Evolutionary conservation across 2,113 vertebrate genomes (phyloP).

Genomic region (Semnornis frantzii): DNA sequence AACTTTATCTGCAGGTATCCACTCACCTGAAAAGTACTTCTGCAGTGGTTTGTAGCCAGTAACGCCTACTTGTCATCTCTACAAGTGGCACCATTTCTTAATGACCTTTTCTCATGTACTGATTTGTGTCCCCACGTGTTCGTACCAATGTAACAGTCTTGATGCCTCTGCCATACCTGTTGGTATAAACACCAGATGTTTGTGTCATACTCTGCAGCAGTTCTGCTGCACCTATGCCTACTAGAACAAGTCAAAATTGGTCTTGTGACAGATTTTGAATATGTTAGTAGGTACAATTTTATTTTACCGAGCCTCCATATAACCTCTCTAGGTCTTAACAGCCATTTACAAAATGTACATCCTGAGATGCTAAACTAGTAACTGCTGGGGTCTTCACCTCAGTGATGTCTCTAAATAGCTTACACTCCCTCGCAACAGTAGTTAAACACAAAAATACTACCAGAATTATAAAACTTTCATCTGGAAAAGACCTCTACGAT

Average conservation of each 20-base stretch:
- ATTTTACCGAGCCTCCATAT: background rate
- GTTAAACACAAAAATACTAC: background rate
- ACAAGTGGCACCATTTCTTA: fast-evolving
- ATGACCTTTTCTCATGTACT: fast-evolving
- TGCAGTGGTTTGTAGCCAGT: fast-evolving
- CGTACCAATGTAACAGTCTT: background rate
- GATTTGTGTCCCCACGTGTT: fast-evolving
- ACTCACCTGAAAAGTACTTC: fast-evolving
- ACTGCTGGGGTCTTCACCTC: background rate
- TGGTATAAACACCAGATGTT: fast-evolving
- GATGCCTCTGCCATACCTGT: background rate
- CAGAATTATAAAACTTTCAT: too few relatives aligned
- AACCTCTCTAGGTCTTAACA: background rate
- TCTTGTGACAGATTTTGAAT: background rate
- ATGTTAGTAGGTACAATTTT: background rate
- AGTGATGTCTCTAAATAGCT: background rate
- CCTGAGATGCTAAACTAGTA: background rate
- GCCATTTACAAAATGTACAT: background rate
- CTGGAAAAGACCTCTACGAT: too few relatives aligned
- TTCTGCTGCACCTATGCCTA: background rate
- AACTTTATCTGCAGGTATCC: fast-evolving
- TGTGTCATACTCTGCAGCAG: background rate
- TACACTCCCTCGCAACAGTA: background rate
- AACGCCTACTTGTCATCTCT: fast-evolving
- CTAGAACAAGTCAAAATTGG: background rate